These are phyloP conservation scores for Vanessa cardui DNA, from an alignment of 2,888 invertebrate species.

Conservation along the genomic window DNA sequence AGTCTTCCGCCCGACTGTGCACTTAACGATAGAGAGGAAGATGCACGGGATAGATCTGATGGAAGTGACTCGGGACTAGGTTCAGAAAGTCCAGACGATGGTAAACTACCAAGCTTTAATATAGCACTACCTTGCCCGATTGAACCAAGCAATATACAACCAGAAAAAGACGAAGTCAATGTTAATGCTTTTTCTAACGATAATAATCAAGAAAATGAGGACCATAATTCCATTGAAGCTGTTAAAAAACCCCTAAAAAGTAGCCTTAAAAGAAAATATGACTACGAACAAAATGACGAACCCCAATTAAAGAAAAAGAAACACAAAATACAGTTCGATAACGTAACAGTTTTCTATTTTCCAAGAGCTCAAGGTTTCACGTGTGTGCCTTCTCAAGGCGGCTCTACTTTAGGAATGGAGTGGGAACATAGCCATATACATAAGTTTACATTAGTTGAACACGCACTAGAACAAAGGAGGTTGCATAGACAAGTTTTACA, in stretches of 20 bases:
- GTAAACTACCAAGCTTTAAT: constrained; percentile 66
- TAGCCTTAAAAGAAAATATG: constrained; percentile 86
- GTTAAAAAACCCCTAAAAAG: constrained; percentile 71
- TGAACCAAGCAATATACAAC: constrained; percentile 46
- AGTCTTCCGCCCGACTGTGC: constrained; percentile 80
- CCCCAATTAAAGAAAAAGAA: constrained; percentile 85
- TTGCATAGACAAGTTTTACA: constrained; percentile 92
- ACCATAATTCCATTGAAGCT: constrained; percentile 47
- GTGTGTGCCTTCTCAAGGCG: constrained; percentile 95
- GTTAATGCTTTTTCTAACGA: constrained; percentile 38
- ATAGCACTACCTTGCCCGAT: constrained; percentile 61
- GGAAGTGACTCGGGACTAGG: constrained; percentile 93
- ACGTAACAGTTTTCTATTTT: constrained; percentile 97
- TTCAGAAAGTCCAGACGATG: constrained; percentile 87
- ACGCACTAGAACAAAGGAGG: constrained; percentile 93
- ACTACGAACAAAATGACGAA: constrained; percentile 68
- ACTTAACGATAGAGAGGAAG: constrained; percentile 80
- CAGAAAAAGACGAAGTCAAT: constrained; percentile 41
- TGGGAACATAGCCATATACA: constrained; percentile 86
- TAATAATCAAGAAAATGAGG: constrained; percentile 45
- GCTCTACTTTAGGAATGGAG: constrained; percentile 97
- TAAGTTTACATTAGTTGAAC: constrained; percentile 93
- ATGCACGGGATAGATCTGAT: constrained; percentile 87
- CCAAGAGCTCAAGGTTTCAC: constrained; percentile 95
- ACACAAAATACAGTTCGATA: constrained; percentile 93